Base-by-base conservation (phyloP, 2,888 invertebrate genomes). In the Physocephala rufipes region DNA sequence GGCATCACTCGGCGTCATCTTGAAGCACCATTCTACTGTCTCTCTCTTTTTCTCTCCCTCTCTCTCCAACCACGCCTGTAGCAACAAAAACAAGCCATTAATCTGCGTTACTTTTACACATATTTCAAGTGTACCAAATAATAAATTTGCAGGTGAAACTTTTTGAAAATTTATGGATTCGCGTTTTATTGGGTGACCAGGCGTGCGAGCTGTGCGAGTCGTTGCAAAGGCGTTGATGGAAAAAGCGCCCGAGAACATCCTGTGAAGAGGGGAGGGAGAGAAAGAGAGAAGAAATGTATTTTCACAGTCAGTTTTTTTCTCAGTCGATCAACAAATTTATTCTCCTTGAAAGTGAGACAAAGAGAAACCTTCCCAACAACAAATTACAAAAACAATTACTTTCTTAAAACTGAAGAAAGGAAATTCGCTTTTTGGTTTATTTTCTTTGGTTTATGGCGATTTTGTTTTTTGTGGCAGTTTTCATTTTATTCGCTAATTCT, bases 61-160 rank as follows among this genome's bases (percentile, higher is more conserved):
- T 9, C 51, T 51, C 9, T 2, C 51, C 51, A 16, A 12, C n/a
- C 51, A 16, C 16, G 19, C 7, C 45, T 49, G 30, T 28, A 49
- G 45, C 47, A 68, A 59, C 68, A 68, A 68, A 68, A 68, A 68
- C 68, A 68, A 68, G 68, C 68, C 68, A 68, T 68, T 68, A 68
- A 68, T 68, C 68, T 68, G 61, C 26, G 68, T 68, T 68, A 68
- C 68, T 68, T 68, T 61, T 68, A 68, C 68, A 68, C 68, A 68
- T 68, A 68, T 68, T 68, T 68, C 68, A 68, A 68, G 61, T 49
- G 68, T 68, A 61, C 45, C 68, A 68, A 68, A 68, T 68, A 68
- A 68, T 68, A 68, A 68, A 68, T 68, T 68, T 68, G 61, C 68
- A 68, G 68, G 68, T 68, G 68, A 68, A 68, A 68, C 61, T 68